Evolutionary conservation across 2,797 vertebrate species (phyloP).

Genomic region (Pantherophis alleghaniensis): DNA sequence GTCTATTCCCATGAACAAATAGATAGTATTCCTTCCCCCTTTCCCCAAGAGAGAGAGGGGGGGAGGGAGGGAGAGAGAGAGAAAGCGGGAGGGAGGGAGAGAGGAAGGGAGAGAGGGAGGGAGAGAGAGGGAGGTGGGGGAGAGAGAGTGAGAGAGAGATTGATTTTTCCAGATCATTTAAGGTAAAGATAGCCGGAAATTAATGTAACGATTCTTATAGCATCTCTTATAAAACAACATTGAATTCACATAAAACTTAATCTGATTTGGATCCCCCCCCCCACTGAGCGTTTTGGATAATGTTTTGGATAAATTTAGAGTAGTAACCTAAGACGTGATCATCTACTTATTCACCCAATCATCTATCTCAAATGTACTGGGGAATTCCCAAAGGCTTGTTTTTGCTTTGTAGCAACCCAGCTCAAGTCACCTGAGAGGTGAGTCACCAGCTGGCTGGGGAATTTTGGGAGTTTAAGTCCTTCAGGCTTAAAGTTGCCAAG

Average conservation of each 20-base stretch:
- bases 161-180: neutral
- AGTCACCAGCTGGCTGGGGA: neutral
- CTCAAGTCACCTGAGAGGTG: neutral
- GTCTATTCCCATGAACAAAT: neutral
- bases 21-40: no score
- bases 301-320: neutral
- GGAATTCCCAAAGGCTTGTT: neutral
- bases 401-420: neutral
- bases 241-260: neutral
- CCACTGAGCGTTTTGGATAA: neutral
- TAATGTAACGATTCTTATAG: neutral
- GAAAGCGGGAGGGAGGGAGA: no score
- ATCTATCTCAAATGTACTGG: neutral
- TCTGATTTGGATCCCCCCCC: neutral
- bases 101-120: no score
- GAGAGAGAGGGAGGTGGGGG: no score
- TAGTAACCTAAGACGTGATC: neutral
- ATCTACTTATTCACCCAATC: neutral
- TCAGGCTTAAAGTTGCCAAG: no score
- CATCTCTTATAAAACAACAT: neutral
- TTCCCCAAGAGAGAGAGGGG: no score
- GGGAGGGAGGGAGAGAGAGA: no score
- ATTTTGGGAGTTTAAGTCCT: no score
- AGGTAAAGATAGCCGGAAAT: neutral
- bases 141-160: no score